Conservation (phyloP, 2,888 invertebrate species). For the Thecophora atra region DNA sequence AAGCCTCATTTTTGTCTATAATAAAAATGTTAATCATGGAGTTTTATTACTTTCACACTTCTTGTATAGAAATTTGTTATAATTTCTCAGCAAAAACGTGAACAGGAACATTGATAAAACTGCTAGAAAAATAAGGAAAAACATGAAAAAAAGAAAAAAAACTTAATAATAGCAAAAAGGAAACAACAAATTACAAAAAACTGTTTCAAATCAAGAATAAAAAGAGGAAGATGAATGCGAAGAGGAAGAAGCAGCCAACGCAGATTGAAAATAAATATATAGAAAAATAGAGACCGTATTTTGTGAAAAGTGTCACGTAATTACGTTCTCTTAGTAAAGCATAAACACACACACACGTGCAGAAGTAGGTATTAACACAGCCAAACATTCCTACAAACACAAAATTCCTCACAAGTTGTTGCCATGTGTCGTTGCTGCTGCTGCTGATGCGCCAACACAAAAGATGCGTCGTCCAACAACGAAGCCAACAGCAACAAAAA, state of each 20-base stretch:
- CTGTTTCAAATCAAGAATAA: no score
- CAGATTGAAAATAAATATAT: no score
- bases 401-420: conserved; percentile 23
- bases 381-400: not conserved
- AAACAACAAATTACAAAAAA: not conserved
- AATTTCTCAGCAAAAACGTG: not conserved
- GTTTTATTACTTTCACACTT: conserved; percentile 14
- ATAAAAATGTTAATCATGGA: not conserved
- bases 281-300: not conserved
- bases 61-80: not conserved
- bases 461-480: no score
- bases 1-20: no score
- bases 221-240: not conserved
- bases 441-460: conserved; percentile 36
- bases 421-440: conserved; percentile 39
- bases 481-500: not conserved
- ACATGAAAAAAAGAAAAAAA: not conserved
- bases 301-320: conserved; percentile 32
- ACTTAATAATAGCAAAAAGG: not conserved
- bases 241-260: no score
- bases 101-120: not conserved
- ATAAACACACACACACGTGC: not conserved
- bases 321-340: no score
- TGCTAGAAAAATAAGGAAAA: not conserved
- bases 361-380: conserved; percentile 2